A percentile compares a stretch with the other conserved stretches of the same genome.
Conservation (phyloP, 2,888 invertebrate species). For the Desoria tigrina region DNA sequence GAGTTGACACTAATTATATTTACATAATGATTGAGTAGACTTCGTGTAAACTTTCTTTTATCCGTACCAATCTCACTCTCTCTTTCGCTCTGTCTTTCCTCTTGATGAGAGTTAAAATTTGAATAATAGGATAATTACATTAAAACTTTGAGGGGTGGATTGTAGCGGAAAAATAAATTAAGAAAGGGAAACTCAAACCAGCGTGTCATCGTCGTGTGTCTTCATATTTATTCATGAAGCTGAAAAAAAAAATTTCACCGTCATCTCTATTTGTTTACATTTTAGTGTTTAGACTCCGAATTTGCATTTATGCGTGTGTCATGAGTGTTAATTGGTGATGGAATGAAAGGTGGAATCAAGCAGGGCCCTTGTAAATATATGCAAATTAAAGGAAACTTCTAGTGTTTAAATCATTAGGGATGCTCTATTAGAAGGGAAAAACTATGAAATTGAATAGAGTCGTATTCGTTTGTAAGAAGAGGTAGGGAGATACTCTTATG, state of each 20-base stretch:
- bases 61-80: not conserved
- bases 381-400: not conserved
- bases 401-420: too few relatives aligned
- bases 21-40: slow-evolving; percentile 18
- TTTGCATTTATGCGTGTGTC: slow-evolving; percentile 17
- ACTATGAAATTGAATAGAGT: too few relatives aligned
- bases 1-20: slow-evolving; percentile 23
- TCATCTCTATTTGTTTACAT: slow-evolving; percentile 10
- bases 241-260: slow-evolving; percentile 10
- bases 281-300: not conserved
- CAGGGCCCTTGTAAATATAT: not conserved
- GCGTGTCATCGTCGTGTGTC: slow-evolving; percentile 21
- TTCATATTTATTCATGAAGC: slow-evolving; percentile 18
- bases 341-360: not conserved
- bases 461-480: too few relatives aligned
- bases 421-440: too few relatives aligned
- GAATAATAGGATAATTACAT: slow-evolving; percentile 50
- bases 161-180: not conserved
- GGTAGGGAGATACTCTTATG: too few relatives aligned
- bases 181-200: not conserved
- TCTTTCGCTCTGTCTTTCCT: not conserved
- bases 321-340: slow-evolving; percentile 15
- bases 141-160: slow-evolving; percentile 10
- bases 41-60: slow-evolving; percentile 10
- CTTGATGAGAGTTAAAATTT: slow-evolving; percentile 46